Evolutionary conservation across 2,113 vertebrate genomes (phyloP), one percentile per base, ranked within the genome.

Genomic region (Sylvietta virens): DNA sequence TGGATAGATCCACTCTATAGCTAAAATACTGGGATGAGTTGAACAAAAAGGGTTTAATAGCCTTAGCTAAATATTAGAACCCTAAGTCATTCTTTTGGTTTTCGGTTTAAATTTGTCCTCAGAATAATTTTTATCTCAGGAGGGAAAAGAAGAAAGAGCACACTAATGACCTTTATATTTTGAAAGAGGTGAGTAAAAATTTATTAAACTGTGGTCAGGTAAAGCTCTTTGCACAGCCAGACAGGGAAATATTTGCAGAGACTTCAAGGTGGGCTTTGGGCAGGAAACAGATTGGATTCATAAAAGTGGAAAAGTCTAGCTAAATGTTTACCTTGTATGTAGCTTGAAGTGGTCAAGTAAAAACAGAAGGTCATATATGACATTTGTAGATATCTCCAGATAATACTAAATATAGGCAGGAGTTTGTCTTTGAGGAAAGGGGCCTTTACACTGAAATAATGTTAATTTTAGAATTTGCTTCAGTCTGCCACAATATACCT

Each of bases 341-440:
- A 95, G 84, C 57, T 94, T 95, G 76, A 77, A 95, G 73, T 97
- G 94, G 64, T 96, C 94, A 97, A 97, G 91, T 95, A 27, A 97
- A 97, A 97, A 92, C 88, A 96, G 94, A 96, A 97, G 92, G 79
- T 96, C 95, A 51, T 77, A 56, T 90, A 86, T 98, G 98, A 98
- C 94, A 97, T 98, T 98, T 98, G 85, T 45, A 86, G 97, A 80
- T 90, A 80, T 93, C 96, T 94, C 96, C 90, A 97, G 92, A 51
- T 73, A 95, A 93, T 73, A 81, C 95, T 94, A 96, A 94, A 94
- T 87, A 95, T 95, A 96, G 96, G 95, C 56, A 95, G 48, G 27
- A 69, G 40, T 88, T 92, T 88, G 57, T 83, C 91, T 81, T 40
- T 88, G 88, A 88, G 70, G 77, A 88, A 83, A 76, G 33, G 71